These are phyloP conservation scores for Erpobdella octoculata DNA, from an alignment of 2,888 invertebrate species.

Conservation along the genomic window DNA sequence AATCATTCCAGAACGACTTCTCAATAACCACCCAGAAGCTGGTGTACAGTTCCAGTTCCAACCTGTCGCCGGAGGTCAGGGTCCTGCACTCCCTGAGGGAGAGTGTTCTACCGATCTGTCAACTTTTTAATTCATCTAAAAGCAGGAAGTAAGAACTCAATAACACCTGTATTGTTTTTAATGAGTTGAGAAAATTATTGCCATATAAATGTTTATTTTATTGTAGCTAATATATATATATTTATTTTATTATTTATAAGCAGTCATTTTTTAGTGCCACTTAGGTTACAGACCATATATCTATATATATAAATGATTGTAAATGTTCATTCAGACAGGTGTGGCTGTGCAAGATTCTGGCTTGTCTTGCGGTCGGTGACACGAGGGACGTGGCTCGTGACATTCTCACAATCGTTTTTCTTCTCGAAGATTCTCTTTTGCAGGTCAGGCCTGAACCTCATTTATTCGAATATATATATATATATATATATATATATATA, in stretches of 20 bases:
- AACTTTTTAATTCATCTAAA: neutral
- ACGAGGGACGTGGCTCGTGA: neutral
- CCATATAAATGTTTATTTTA: no score
- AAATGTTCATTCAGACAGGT: neutral
- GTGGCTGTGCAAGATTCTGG: neutral
- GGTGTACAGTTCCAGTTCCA: neutral
- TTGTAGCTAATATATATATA: no score
- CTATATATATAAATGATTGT: neutral
- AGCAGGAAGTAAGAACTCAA: neutral
- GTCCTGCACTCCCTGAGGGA: slow-evolving; percentile 3
- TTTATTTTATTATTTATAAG: no score
- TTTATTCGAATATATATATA: no score
- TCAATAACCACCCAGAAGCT: neutral
- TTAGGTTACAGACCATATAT: no score
- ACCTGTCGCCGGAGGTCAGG: neutral
- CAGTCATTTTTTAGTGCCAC: no score
- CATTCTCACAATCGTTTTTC: neutral
- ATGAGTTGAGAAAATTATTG: no score
- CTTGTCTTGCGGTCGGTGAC: neutral
- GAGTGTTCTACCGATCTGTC: neutral
- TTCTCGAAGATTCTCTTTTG: no score
- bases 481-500: no score
- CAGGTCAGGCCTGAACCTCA: no score
- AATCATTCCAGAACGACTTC: slow-evolving; percentile 1
- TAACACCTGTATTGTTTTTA: no score